A percentile compares a stretch with the other conserved stretches of the same genome.
phyloP scores from a whole-genome alignment of 2,797 vertebrate species.

The Chaenodraco wilsoni region DNA sequence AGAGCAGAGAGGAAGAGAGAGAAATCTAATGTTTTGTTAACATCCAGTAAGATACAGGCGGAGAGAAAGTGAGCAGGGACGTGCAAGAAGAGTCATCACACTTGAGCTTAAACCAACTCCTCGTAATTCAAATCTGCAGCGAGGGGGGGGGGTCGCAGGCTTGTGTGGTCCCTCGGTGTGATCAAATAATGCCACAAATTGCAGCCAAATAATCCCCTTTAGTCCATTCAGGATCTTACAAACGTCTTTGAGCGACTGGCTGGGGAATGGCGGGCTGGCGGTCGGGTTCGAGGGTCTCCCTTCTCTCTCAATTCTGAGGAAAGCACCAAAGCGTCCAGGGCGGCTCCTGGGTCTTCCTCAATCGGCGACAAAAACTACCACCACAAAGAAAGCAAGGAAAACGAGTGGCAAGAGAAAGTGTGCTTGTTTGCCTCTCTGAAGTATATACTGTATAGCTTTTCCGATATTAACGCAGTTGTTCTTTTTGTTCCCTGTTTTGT shows the following conservation, averaged over 20 bases:
- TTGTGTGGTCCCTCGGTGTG: conserved; percentile 19
- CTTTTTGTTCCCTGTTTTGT: conserved; percentile 19
- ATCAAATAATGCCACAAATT: conserved; percentile 49
- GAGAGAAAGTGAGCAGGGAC: conserved; percentile 38
- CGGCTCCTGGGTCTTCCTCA: conserved; percentile 25
- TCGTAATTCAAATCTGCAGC: conserved; percentile 50
- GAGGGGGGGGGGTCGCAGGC: background rate
- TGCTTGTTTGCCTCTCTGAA: conserved; percentile 70
- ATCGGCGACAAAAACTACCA: conserved; percentile 61
- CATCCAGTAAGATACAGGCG: conserved; percentile 20
- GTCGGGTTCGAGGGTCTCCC: conserved; percentile 42
- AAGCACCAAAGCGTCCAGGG: conserved; percentile 68
- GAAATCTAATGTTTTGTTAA: conserved; percentile 12
- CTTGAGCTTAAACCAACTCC: conserved; percentile 52
- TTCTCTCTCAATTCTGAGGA: conserved; percentile 64
- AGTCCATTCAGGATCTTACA: conserved; percentile 38
- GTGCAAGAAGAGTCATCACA: conserved; percentile 64
- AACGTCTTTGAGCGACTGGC: conserved; percentile 40
- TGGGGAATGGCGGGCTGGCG: conserved; percentile 35
- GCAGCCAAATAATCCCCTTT: conserved; percentile 29
- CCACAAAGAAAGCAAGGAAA: conserved; percentile 70
- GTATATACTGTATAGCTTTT: conserved; percentile 18
- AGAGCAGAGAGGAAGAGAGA: conserved; percentile 8
- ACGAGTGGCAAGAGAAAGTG: conserved; percentile 77
- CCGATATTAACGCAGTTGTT: conserved; percentile 33